Conservation (phyloP, 2,888 invertebrate species). For the Calameuta idolon region DNA sequence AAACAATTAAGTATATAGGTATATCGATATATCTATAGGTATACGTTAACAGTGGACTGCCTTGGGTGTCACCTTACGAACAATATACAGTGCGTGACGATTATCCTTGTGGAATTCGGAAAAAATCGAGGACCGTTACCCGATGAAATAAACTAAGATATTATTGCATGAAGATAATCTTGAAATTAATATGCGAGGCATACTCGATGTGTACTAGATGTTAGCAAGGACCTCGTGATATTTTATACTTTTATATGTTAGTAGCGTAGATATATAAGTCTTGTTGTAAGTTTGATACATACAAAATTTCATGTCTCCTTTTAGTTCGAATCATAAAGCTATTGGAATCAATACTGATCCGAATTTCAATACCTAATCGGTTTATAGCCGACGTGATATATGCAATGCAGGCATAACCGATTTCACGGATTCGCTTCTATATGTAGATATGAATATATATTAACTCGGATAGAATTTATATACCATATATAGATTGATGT, state of each 20-base stretch:
- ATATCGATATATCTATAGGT: not conserved
- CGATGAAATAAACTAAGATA: conserved; percentile 8
- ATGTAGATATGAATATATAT: not conserved
- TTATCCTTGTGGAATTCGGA: conserved; percentile 43
- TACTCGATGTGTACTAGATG: not conserved
- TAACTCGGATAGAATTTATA: not conserved
- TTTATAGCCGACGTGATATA: not conserved
- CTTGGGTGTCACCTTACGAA: conserved; percentile 48
- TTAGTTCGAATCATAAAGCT: not conserved
- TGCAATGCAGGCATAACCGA: not conserved
- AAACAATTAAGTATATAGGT: not conserved
- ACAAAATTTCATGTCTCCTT: conserved; percentile 27
- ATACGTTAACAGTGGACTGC: conserved; percentile 30
- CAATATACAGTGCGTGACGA: conserved; percentile 51
- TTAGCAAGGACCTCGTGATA: conserved; percentile 4
- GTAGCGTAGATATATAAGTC: not conserved
- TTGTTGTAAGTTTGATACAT: conserved; percentile 19
- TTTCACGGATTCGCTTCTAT: not conserved
- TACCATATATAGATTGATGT: not conserved
- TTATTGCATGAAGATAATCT: not conserved
- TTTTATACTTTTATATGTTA: conserved; percentile 6
- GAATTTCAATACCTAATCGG: not conserved
- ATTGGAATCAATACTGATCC: not conserved
- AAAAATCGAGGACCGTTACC: conserved; percentile 37
- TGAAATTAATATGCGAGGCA: not conserved